These are phyloP conservation scores for Ornithoptera priamus DNA, from an alignment of 2,888 invertebrate genomes.

Conservation along the genomic window DNA sequence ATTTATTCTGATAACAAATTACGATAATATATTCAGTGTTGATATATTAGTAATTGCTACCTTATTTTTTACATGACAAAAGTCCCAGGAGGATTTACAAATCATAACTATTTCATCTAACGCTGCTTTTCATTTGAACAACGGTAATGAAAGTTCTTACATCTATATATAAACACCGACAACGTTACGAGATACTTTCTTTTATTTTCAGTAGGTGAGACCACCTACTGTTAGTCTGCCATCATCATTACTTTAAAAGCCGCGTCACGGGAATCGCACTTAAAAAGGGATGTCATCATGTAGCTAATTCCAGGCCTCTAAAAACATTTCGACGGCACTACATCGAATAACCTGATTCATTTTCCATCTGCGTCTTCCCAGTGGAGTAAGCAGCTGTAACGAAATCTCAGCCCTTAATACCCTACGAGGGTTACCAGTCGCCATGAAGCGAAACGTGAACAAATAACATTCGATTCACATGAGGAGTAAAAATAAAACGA, in stretches of 20 bases:
- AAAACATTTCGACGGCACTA: slow-evolving; percentile 16
- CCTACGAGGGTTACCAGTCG: background rate
- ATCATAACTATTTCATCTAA: background rate
- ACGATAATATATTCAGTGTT: slow-evolving; percentile 15
- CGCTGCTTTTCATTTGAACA: no score
- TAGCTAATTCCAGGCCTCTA: slow-evolving; percentile 7
- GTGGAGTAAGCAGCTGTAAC: slow-evolving; percentile 19
- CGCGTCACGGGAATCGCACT: slow-evolving; percentile 11
- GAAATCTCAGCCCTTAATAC: slow-evolving; percentile 17
- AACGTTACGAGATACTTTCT: slow-evolving; percentile 10
- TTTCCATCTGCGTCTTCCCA: slow-evolving; percentile 15
- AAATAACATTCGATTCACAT: background rate
- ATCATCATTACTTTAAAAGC: slow-evolving; percentile 24
- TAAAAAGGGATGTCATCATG: slow-evolving; percentile 5
- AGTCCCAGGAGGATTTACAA: background rate
- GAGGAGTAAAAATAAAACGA: background rate
- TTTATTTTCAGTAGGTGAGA: slow-evolving; percentile 5
- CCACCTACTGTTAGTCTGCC: slow-evolving; percentile 14
- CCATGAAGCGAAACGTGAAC: slow-evolving; percentile 8
- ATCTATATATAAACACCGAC: background rate
- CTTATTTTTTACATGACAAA: background rate
- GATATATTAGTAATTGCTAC: background rate
- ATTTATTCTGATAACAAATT: slow-evolving; percentile 12
- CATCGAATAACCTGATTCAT: slow-evolving; percentile 13
- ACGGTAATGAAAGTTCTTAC: background rate